phyloP scores from a whole-genome alignment of 2,888 invertebrate genomes.

The Craniophora ligustri region DNA sequence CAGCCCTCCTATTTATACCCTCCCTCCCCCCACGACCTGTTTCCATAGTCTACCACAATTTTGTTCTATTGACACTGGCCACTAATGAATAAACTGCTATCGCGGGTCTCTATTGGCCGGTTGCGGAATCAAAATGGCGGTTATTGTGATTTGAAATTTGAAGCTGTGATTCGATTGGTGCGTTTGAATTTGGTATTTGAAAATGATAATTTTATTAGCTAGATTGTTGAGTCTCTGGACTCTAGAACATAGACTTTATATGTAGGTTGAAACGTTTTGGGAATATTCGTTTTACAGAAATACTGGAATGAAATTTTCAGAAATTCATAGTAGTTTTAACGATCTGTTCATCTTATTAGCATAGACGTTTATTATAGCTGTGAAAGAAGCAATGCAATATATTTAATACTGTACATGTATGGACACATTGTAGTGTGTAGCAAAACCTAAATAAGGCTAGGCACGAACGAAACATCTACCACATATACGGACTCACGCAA shows the following conservation, averaged over 20 bases:
- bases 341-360: too few relatives aligned
- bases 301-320: too few relatives aligned
- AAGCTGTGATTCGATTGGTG: slow-evolving; percentile 11
- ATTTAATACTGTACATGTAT: too few relatives aligned
- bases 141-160: slow-evolving; percentile 21
- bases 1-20: slow-evolving; percentile 49
- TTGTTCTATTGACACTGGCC: slow-evolving; percentile 34
- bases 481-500: too few relatives aligned
- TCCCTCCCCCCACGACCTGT: slow-evolving; percentile 42
- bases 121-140: slow-evolving; percentile 20
- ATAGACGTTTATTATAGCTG: too few relatives aligned
- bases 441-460: too few relatives aligned
- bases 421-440: neutral
- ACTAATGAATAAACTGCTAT: slow-evolving; percentile 42
- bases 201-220: slow-evolving; percentile 13
- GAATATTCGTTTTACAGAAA: too few relatives aligned
- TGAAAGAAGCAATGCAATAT: too few relatives aligned
- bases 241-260: too few relatives aligned
- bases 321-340: too few relatives aligned
- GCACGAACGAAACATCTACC: too few relatives aligned
- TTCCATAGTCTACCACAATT: slow-evolving; percentile 33
- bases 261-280: too few relatives aligned
- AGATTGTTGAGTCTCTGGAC: neutral
- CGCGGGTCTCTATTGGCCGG: slow-evolving; percentile 1
- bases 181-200: slow-evolving; percentile 22